These are phyloP conservation scores for Sesamia inferens DNA, from an alignment of 2,888 invertebrate species.

Conservation along the genomic window DNA sequence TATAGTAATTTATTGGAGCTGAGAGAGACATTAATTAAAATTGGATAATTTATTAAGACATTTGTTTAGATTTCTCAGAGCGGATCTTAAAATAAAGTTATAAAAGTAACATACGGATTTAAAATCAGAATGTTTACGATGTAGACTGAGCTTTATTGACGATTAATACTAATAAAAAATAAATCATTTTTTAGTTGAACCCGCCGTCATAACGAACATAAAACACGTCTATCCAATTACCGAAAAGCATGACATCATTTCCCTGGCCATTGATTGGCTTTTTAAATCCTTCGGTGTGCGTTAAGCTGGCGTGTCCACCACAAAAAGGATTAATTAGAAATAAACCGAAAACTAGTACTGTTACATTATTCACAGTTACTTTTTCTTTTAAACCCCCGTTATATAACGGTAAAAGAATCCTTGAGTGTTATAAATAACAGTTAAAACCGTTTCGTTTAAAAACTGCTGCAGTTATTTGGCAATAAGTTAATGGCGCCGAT, in stretches of 20 bases:
- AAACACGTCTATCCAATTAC: conserved; percentile 37
- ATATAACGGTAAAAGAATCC: conserved; percentile 38
- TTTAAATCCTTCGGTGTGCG: conserved; percentile 7
- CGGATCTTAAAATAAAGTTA: conserved; percentile 18
- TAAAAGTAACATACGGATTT: conserved; percentile 25
- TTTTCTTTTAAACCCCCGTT: conserved; percentile 29
- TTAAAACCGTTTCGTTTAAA: conserved; percentile 5
- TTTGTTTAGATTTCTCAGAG: conserved; percentile 19
- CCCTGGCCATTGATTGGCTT: conserved; percentile 43
- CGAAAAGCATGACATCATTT: conserved; percentile 24
- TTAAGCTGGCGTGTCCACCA: conserved; percentile 31
- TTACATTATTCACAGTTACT: conserved; percentile 24
- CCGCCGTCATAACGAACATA: background rate
- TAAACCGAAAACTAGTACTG: conserved; percentile 21
- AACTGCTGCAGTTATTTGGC: conserved; percentile 25
- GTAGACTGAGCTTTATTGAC: conserved; percentile 15
- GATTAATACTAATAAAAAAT: conserved; percentile 30
- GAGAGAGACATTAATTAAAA: conserved; percentile 7
- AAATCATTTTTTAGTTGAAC: conserved; percentile 11
- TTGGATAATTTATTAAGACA: conserved; percentile 27
- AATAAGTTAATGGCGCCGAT: background rate
- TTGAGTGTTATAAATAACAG: conserved; percentile 24
- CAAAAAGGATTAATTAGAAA: conserved; percentile 49
- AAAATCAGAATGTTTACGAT: conserved; percentile 23
- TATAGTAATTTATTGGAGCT: conserved; percentile 11